Conservation (phyloP, 2,113 vertebrate species). For the Hassar affinis region DNA sequence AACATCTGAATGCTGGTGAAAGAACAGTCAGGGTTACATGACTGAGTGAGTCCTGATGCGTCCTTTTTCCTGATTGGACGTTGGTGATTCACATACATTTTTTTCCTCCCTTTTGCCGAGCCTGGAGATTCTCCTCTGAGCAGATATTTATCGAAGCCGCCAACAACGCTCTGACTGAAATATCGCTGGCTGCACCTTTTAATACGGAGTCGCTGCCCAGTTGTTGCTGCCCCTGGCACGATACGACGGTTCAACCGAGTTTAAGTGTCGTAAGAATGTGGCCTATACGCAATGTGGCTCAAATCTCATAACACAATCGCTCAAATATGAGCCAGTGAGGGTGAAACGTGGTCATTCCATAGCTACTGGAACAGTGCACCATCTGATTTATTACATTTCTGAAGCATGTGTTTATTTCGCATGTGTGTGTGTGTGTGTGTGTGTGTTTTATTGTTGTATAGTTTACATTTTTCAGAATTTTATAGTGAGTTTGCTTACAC, state of each 20-base stretch:
- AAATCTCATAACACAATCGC: neutral
- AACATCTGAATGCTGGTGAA: neutral
- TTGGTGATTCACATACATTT: neutral
- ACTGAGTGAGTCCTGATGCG: neutral
- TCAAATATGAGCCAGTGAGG: neutral
- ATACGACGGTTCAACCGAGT: neutral
- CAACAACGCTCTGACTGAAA: neutral
- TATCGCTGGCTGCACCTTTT: neutral
- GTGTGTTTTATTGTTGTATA: neutral
- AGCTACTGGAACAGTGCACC: neutral
- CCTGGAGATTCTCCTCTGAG: neutral
- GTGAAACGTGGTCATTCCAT: neutral
- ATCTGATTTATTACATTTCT: neutral
- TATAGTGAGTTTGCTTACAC: neutral
- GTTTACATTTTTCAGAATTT: neutral
- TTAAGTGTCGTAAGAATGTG: neutral
- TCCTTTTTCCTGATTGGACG: neutral
- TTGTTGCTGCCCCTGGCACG: neutral
- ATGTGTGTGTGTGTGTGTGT: neutral
- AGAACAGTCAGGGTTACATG: neutral
- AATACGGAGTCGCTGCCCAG: neutral
- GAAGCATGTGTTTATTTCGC: neutral
- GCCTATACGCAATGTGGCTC: neutral
- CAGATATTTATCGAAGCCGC: neutral
- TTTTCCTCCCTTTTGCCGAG: neutral